phyloP scores from a whole-genome alignment of 2,113 vertebrate species.

The Percopsis transmontana region DNA sequence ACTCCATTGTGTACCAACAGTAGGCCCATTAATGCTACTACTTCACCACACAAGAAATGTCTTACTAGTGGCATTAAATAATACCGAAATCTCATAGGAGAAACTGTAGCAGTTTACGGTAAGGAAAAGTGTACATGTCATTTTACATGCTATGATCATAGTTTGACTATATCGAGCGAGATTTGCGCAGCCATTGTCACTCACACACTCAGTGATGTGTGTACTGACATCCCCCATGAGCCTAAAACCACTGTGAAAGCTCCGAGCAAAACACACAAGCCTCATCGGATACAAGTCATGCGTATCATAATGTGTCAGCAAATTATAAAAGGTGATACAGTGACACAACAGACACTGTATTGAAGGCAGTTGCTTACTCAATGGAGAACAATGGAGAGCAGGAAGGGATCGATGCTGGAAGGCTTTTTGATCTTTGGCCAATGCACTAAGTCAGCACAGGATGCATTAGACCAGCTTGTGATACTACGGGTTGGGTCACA shows the following conservation, averaged over 20 bases:
- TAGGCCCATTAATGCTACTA: slow-evolving; percentile 4
- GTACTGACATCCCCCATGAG: slow-evolving; percentile 9
- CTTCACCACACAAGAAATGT: slow-evolving; percentile 41
- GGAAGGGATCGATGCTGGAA: slow-evolving; percentile 58
- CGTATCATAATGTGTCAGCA: slow-evolving; percentile 55
- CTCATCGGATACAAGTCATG: slow-evolving; percentile 20
- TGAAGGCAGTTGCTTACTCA: slow-evolving; percentile 47
- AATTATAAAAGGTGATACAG: slow-evolving; percentile 32
- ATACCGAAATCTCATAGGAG: slow-evolving; percentile 47
- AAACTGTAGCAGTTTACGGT: slow-evolving; percentile 27
- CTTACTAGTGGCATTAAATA: slow-evolving; percentile 57
- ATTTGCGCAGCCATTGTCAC: slow-evolving; percentile 22
- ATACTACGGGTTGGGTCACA: slow-evolving; percentile 18
- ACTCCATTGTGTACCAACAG: slow-evolving; percentile 10
- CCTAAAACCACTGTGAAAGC: slow-evolving; percentile 11
- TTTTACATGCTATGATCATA: slow-evolving; percentile 22
- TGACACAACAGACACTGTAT: slow-evolving; percentile 34
- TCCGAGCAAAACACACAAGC: not conserved
- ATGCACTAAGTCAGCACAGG: slow-evolving; percentile 21
- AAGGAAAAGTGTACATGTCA: slow-evolving; percentile 38
- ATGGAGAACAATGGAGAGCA: slow-evolving; percentile 26
- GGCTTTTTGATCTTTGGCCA: slow-evolving; percentile 54
- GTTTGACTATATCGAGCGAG: not conserved
- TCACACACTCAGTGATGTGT: slow-evolving; percentile 18
- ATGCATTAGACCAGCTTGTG: slow-evolving; percentile 30